Conservation (phyloP, 2,797 vertebrate species). For the Sebastes vulpes region DNA sequence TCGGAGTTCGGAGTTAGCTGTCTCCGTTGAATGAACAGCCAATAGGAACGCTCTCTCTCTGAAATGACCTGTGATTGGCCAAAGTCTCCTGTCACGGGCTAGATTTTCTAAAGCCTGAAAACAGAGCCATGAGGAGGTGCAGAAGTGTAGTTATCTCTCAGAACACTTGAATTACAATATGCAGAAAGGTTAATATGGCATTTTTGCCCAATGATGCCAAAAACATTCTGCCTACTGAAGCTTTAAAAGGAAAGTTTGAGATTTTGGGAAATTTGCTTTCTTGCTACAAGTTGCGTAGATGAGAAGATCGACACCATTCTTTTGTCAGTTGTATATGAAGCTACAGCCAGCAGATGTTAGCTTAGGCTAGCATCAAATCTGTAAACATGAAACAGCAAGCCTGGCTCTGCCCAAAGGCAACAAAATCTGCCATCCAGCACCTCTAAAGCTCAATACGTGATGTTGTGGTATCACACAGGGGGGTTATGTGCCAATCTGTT, state of each 20-base stretch:
- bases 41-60: too few species aligned
- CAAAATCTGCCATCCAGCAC: background rate
- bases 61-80: too few species aligned
- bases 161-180: too few species aligned
- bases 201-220: too few species aligned
- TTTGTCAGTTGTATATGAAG: background rate
- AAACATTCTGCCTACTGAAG: too few species aligned
- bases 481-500: background rate
- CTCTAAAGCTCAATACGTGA: background rate
- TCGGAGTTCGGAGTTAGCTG: too few species aligned
- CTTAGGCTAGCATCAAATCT: too few species aligned
- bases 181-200: too few species aligned
- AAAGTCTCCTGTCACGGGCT: accelerated
- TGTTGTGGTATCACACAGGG: background rate
- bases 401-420: background rate
- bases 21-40: too few species aligned
- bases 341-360: background rate
- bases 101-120: too few species aligned
- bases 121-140: too few species aligned
- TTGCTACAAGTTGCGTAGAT: background rate
- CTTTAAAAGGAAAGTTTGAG: background rate
- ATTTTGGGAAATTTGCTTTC: background rate
- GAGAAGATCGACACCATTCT: background rate
- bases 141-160: too few species aligned
- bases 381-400: background rate